A percentile compares a stretch with the other conserved stretches of the same genome.
phyloP scores from a whole-genome alignment of 2,113 vertebrate genomes.

The Silurus glanis region DNA sequence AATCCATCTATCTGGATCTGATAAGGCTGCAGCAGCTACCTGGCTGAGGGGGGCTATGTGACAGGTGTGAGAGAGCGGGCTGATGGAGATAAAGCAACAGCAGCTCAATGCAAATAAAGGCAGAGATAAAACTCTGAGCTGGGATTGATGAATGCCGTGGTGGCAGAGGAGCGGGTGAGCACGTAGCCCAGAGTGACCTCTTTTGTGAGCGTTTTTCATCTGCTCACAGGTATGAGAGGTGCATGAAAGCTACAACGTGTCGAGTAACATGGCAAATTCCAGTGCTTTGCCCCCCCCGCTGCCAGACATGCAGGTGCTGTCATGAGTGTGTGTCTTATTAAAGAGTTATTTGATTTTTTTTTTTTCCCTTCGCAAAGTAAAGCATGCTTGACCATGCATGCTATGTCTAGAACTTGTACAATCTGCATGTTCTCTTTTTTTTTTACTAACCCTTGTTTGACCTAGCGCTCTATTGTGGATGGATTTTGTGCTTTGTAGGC shows the following conservation, averaged over 20 bases:
- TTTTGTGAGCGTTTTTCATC: slow-evolving; percentile 76
- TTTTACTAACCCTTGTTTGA: background rate
- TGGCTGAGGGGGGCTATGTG: slow-evolving; percentile 79
- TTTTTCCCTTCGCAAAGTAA: background rate
- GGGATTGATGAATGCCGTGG: slow-evolving; percentile 81
- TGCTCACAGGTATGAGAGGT: slow-evolving; percentile 39
- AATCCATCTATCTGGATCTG: slow-evolving; percentile 83
- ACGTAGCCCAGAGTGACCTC: slow-evolving; percentile 82
- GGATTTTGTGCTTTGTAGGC: background rate
- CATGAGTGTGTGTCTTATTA: slow-evolving; percentile 10
- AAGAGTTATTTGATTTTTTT: slow-evolving; percentile 17
- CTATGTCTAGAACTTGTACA: background rate
- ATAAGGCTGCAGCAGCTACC: slow-evolving; percentile 81
- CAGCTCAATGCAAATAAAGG: slow-evolving; percentile 84
- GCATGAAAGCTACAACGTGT: slow-evolving; percentile 27
- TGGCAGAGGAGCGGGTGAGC: slow-evolving; percentile 72
- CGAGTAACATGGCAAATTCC: slow-evolving; percentile 31
- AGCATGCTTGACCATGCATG: slow-evolving; percentile 15
- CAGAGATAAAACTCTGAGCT: slow-evolving; percentile 78
- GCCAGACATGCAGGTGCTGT: slow-evolving; percentile 18
- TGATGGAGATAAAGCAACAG: slow-evolving; percentile 84
- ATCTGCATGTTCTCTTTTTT: background rate
- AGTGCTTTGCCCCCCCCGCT: background rate
- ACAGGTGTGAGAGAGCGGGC: slow-evolving; percentile 82
- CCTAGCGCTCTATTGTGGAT: background rate